Conservation (phyloP, 1,140 invertebrate genomes). For the Diabrotica undecimpunctata region DNA sequence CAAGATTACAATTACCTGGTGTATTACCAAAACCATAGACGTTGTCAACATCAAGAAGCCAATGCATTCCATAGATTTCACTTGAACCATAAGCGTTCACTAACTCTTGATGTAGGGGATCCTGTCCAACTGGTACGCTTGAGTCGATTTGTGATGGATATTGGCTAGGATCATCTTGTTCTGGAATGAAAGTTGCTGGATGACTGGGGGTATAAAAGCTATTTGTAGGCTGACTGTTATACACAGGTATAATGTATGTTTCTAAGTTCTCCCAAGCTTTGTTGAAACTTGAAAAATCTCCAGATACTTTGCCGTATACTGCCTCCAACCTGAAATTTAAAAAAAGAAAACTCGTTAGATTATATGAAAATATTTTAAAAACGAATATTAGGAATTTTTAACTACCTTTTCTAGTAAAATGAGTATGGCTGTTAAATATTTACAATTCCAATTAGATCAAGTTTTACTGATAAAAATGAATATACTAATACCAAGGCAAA, state of each 20-base stretch:
- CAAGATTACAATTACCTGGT: conserved; percentile 18
- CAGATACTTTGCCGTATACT: conserved; percentile 14
- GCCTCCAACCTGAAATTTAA: conserved; percentile 16
- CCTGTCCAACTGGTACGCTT: conserved; percentile 22
- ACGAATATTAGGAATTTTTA: too few species aligned
- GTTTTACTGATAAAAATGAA: too few species aligned
- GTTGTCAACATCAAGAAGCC: conserved; percentile 28
- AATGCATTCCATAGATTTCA: conserved; percentile 25
- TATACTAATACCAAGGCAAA: too few species aligned
- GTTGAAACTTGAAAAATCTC: conserved; percentile 23
- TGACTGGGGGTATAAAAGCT: not conserved
- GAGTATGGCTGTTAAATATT: too few species aligned
- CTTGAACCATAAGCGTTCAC: conserved; percentile 16
- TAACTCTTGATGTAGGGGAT: conserved; percentile 26
- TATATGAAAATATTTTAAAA: too few species aligned
- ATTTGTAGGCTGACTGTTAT: not conserved
- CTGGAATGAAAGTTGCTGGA: conserved; percentile 14
- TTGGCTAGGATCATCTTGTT: conserved; percentile 25
- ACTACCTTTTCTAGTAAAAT: too few species aligned
- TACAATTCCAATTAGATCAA: too few species aligned
- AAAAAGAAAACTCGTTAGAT: too few species aligned
- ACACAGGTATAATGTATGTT: conserved; percentile 18
- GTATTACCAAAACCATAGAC: conserved; percentile 26
- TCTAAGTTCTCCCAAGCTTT: conserved; percentile 26
- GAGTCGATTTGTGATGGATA: conserved; percentile 24